Evolutionary conservation across 2,888 invertebrate genomes (phyloP).

Genomic region (Dendrolimus pini): DNA sequence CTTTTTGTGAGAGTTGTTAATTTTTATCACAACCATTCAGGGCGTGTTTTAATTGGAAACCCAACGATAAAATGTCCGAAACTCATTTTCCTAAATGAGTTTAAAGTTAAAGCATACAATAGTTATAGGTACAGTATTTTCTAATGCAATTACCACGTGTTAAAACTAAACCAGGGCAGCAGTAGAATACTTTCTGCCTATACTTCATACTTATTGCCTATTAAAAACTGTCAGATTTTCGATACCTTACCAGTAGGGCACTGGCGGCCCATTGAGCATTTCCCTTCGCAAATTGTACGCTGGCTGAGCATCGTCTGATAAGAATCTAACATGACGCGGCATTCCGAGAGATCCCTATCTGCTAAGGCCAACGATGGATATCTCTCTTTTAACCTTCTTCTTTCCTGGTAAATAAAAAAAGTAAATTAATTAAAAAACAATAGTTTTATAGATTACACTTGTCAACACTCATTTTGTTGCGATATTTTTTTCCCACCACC

Average conservation of each 20-base stretch:
- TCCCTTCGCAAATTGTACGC: conserved; percentile 90
- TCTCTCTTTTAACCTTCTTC: conserved; percentile 88
- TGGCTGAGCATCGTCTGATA: conserved; percentile 89
- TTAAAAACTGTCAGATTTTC: background rate
- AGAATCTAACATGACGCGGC: conserved; percentile 85
- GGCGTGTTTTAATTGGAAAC: conserved; percentile 1
- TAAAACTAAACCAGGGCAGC: too few species aligned
- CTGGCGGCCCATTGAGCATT: conserved; percentile 88
- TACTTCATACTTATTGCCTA: too few species aligned
- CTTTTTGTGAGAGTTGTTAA: conserved; percentile 12
- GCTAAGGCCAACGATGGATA: conserved; percentile 87
- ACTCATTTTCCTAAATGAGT: too few species aligned
- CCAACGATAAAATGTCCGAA: background rate
- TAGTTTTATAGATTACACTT: too few species aligned
- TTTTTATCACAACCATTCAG: conserved; percentile 15
- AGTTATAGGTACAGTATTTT: too few species aligned
- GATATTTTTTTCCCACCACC: too few species aligned
- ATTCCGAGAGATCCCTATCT: conserved; percentile 85
- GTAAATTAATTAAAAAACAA: background rate
- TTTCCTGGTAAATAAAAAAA: conserved; percentile 76
- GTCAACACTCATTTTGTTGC: too few species aligned
- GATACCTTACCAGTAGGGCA: conserved; percentile 85
- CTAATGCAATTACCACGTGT: too few species aligned
- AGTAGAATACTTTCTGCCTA: too few species aligned
- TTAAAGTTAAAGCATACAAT: too few species aligned